Base-by-base conservation (phyloP, 2,888 invertebrate species). In the Megaustenia siamemsis region DNA sequence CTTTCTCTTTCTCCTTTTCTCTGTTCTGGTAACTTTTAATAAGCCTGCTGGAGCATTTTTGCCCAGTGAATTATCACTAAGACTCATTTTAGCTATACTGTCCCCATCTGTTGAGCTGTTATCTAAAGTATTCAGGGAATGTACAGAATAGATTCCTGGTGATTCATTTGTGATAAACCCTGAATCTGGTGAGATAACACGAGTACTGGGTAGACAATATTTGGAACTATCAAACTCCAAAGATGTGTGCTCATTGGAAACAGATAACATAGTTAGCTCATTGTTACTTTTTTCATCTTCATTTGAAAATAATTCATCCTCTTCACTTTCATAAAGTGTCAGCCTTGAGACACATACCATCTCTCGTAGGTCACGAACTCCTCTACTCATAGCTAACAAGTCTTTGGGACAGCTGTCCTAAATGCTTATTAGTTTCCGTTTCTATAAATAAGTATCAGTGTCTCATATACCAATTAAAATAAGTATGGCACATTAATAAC, bases 311-410 rank as follows among this genome's bases (percentile, higher is more conserved):
- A 89, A 80, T 82, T 92, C 92, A 56, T 93, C 93, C 78, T 93
- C 93, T 88, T 93, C 93, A 87, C 92, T 93, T 56, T 90, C 90
- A 68, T 90, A 89, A 82, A 91, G 90, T 24, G 93, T 92, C 45
- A 94, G 87, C 60, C 94, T 87, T 40, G 94, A 94, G 35, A 94
- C 93, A 90, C 93, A 93, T 77, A 94, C 93, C 79, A 94, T 83
- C 71, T 94, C 93, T 35, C 93, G 89, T 53, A 94, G 88, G 87
- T 94, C 94, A 83, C 91, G 89, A 1, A 93, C 91, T 71, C 93
- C 93, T 82, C 93, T 88, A 88, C 93, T 93, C 93, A 93, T 93
- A 28, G 71, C 53, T n/a, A 49, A 10, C 32, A 8, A 3, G 15
- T 69, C 66, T 49, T 49, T 45, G 71, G 21, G 1, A 63, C 69